Conservation (phyloP, 2,797 vertebrate genomes). For the Argya squamiceps region DNA sequence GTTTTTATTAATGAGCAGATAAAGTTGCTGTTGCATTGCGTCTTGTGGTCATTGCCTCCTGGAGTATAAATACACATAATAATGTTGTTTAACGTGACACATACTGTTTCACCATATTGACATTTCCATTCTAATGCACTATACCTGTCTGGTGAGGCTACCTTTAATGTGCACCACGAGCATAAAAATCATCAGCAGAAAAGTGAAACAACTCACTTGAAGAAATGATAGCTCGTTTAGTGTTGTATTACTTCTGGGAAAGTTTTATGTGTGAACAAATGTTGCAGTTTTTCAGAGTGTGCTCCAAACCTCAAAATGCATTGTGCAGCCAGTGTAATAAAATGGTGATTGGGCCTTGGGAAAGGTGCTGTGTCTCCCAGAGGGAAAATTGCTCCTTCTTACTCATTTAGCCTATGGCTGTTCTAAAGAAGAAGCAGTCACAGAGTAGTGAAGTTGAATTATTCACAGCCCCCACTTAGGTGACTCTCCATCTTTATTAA, state of each 20-base stretch:
- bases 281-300: neutral
- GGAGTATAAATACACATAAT: constrained; percentile 2
- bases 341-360: neutral
- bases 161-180: neutral
- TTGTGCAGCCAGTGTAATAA: neutral
- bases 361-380: neutral
- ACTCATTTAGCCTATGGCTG: neutral
- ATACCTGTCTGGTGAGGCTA: neutral
- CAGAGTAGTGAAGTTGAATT: neutral
- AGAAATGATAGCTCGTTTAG: constrained; percentile 22
- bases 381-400: neutral
- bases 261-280: constrained; percentile 25
- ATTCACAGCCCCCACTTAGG: neutral
- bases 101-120: constrained; percentile 2
- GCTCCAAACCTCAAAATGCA: neutral
- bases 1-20: constrained; percentile 1
- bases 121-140: constrained; percentile 47
- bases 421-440: neutral
- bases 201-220: constrained; percentile 4
- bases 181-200: constrained; percentile 25
- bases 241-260: neutral
- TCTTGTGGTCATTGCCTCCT: neutral
- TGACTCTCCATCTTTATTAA: neutral
- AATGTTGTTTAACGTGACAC: constrained; percentile 27
- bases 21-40: neutral